Conservation (phyloP, 2,888 invertebrate genomes). For the Rhagium mordax region DNA sequence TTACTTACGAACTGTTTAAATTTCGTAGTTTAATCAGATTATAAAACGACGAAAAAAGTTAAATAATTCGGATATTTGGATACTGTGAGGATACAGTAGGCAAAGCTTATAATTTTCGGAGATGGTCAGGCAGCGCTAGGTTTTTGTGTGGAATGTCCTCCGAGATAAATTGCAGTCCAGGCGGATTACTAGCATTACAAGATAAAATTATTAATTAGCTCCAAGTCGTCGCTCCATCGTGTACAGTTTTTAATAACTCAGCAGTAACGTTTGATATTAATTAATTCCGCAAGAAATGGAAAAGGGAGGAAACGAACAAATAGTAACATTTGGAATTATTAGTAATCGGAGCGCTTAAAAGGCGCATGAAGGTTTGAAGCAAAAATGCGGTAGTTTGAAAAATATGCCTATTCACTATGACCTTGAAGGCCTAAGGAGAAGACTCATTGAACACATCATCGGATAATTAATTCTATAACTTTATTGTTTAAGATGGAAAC, state of each 20-base stretch:
- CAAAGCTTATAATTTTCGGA: constrained; percentile 32
- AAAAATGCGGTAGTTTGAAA: too few species aligned
- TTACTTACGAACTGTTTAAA: constrained; percentile 51
- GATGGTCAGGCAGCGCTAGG: constrained; percentile 3
- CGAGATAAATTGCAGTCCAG: constrained; percentile 2
- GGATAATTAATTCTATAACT: too few species aligned
- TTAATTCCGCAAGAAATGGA: not conserved
- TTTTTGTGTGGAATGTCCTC: constrained; percentile 3
- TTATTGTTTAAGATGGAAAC: too few species aligned
- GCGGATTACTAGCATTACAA: not conserved
- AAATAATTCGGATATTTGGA: constrained; percentile 54
- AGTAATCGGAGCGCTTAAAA: too few species aligned
- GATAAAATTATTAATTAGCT: not conserved
- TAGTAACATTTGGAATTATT: too few species aligned
- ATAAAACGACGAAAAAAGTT: constrained; percentile 47
- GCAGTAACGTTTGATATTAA: not conserved
- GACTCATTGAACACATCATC: too few species aligned
- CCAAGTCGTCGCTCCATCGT: not conserved
- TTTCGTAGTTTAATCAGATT: constrained; percentile 56
- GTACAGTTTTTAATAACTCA: not conserved
- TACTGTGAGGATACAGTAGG: constrained; percentile 37
- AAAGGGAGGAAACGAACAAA: too few species aligned
- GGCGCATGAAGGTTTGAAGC: too few species aligned
- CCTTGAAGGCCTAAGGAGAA: too few species aligned
- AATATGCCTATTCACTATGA: too few species aligned